phyloP scores from a whole-genome alignment of 1,140 invertebrate genomes.

The Hycleus phaleratus region DNA sequence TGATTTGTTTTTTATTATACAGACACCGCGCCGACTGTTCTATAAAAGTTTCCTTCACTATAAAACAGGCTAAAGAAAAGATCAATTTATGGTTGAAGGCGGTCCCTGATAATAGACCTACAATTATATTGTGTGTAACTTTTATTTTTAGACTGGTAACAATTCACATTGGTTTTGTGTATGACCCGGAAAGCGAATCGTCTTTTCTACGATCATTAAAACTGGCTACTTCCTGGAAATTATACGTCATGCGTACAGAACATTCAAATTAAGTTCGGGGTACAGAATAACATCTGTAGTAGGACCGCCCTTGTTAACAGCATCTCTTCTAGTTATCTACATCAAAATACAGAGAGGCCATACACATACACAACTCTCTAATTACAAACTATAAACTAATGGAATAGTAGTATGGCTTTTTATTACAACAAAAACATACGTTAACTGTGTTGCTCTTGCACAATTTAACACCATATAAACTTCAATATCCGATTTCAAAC shows the following conservation, averaged over 20 bases:
- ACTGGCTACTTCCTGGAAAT: too few relatives aligned
- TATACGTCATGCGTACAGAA: neutral
- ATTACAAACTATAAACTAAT: conserved; percentile 21
- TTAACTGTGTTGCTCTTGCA: conserved; percentile 1
- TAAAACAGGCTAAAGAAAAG: too few relatives aligned
- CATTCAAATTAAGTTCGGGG: conserved; percentile 20
- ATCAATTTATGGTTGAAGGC: too few relatives aligned
- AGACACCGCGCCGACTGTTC: too few relatives aligned
- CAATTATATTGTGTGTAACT: too few relatives aligned
- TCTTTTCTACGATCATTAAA: too few relatives aligned
- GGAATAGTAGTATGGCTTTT: conserved; percentile 14
- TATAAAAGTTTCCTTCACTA: too few relatives aligned
- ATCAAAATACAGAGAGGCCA: conserved; percentile 14
- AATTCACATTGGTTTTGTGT: too few relatives aligned
- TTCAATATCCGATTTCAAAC: conserved; percentile 20
- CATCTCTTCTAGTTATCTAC: conserved; percentile 20
- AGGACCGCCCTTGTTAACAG: conserved; percentile 20
- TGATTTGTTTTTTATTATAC: too few relatives aligned
- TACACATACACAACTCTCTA: conserved; percentile 6
- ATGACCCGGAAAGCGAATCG: too few relatives aligned
- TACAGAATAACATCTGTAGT: conserved; percentile 15
- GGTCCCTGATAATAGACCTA: too few relatives aligned
- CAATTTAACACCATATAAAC: conserved; percentile 23
- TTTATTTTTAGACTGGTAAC: too few relatives aligned
- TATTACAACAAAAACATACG: conserved; percentile 10